These are phyloP conservation scores for Morone chrysops DNA, from an alignment of 2,113 vertebrate species.

Conservation along the genomic window DNA sequence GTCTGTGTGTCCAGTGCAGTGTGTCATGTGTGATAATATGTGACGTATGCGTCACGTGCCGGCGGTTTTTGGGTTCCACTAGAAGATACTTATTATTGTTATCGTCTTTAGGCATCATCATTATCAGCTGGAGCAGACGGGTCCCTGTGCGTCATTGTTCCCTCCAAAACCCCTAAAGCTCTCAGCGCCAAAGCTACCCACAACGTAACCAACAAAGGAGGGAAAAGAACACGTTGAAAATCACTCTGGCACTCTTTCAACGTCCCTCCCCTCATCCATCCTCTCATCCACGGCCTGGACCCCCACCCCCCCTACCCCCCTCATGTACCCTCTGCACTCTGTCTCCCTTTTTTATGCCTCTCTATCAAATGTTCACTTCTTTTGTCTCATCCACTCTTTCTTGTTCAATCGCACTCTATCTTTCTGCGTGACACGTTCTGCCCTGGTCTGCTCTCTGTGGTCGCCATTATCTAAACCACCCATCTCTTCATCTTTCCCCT, in stretches of 20 bases:
- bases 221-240: constrained; percentile 68
- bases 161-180: constrained; percentile 64
- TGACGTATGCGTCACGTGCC: constrained; percentile 68
- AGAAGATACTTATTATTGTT: constrained; percentile 81
- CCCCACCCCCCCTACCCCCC: constrained; percentile 11
- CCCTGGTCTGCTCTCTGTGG: constrained; percentile 40
- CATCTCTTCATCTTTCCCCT: constrained; percentile 67
- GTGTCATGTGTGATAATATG: constrained; percentile 74
- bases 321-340: constrained; percentile 23
- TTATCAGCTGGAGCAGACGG: constrained; percentile 82
- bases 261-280: constrained; percentile 56
- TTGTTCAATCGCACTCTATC: constrained; percentile 64
- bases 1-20: constrained; percentile 68
- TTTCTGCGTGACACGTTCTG: constrained; percentile 54
- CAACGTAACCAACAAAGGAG: constrained; percentile 73
- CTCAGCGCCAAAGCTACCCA: constrained; percentile 71
- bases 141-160: constrained; percentile 81
- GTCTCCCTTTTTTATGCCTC: constrained; percentile 43
- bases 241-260: constrained; percentile 79
- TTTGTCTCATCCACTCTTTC: constrained; percentile 70
- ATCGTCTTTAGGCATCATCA: constrained; percentile 82
- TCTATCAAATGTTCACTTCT: constrained; percentile 70
- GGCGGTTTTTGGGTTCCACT: constrained; percentile 72
- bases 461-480: constrained; percentile 71
- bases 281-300: constrained; percentile 64